Evolutionary conservation across 2,113 vertebrate species (phyloP).

Genomic region (Elaphurus davidianus): DNA sequence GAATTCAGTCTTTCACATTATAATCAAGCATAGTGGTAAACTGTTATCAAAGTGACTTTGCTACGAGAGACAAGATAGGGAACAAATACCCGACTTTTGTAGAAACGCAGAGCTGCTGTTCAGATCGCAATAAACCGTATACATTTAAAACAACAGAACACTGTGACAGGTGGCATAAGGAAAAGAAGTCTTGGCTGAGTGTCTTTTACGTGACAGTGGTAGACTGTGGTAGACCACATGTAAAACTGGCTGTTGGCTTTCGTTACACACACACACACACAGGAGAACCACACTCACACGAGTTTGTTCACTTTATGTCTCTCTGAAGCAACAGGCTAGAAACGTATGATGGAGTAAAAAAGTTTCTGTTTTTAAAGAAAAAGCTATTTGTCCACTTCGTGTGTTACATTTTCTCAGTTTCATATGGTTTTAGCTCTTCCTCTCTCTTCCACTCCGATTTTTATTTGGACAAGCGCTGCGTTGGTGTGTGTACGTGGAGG

Average conservation of each 20-base stretch:
- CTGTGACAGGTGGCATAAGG: slow-evolving; percentile 69
- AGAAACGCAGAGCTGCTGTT: slow-evolving; percentile 78
- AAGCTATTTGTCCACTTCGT: slow-evolving; percentile 55
- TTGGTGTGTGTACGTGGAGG: background rate
- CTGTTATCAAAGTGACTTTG: slow-evolving; percentile 80
- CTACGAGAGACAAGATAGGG: slow-evolving; percentile 80
- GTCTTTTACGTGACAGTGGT: slow-evolving; percentile 71
- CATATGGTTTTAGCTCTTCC: slow-evolving; percentile 72
- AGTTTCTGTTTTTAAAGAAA: slow-evolving; percentile 24
- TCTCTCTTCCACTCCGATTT: slow-evolving; percentile 47
- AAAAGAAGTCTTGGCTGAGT: slow-evolving; percentile 58
- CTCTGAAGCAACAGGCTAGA: slow-evolving; percentile 81
- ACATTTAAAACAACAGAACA: slow-evolving; percentile 78
- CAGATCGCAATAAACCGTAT: slow-evolving; percentile 75
- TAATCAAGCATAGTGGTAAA: slow-evolving; percentile 82
- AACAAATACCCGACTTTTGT: slow-evolving; percentile 77
- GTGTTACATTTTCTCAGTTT: slow-evolving; percentile 47
- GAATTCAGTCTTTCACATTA: slow-evolving; percentile 86
- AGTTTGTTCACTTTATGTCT: slow-evolving; percentile 63
- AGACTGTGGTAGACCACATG: slow-evolving; percentile 57
- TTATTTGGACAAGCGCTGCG: slow-evolving; percentile 61
- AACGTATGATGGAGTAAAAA: slow-evolving; percentile 71
- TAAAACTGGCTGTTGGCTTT: slow-evolving; percentile 57
- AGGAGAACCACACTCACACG: slow-evolving; percentile 77
- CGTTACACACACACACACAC: slow-evolving; percentile 79